A percentile compares a stretch with the other conserved stretches of the same genome.
phyloP scores from a whole-genome alignment of 2,888 invertebrate genomes.

The Cybosia mesomella region DNA sequence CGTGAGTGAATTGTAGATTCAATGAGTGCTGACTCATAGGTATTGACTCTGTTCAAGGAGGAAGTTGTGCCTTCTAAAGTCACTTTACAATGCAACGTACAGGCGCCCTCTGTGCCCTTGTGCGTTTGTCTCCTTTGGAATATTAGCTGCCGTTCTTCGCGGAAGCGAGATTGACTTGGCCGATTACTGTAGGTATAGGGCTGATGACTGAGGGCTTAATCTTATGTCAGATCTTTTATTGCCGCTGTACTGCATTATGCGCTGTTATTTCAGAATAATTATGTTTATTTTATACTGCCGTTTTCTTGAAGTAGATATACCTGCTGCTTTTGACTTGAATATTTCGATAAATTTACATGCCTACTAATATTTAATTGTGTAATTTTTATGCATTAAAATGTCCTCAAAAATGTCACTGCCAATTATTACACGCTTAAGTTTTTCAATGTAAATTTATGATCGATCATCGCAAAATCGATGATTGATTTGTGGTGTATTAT shows the following conservation, averaged over 20 bases:
- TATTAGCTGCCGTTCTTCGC: slow-evolving; percentile 68
- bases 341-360: not conserved
- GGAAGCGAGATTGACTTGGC: slow-evolving; percentile 72
- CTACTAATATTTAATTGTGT: not conserved
- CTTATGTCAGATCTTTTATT: slow-evolving; percentile 75
- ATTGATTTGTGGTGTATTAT: slow-evolving; percentile 86
- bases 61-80: slow-evolving; percentile 66
- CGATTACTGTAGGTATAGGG: slow-evolving; percentile 74
- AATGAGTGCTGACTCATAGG: slow-evolving; percentile 57
- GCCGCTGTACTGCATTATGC: slow-evolving; percentile 55
- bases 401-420: slow-evolving; percentile 48
- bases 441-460: slow-evolving; percentile 84
- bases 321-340: slow-evolving; percentile 2
- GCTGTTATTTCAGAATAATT: slow-evolving; percentile 54
- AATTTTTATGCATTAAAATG: slow-evolving; percentile 36
- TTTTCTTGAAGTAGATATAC: not conserved
- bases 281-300: slow-evolving; percentile 36
- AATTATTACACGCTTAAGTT: slow-evolving; percentile 53
- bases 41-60: slow-evolving; percentile 55
- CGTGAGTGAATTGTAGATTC: slow-evolving; percentile 70
- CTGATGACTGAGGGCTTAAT: slow-evolving; percentile 69
- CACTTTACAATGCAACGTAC: slow-evolving; percentile 71
- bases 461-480: slow-evolving; percentile 85
- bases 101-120: too few relatives aligned
- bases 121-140: too few relatives aligned